phyloP scores from a whole-genome alignment of 2,888 invertebrate genomes.

The Maniola hyperantus region DNA sequence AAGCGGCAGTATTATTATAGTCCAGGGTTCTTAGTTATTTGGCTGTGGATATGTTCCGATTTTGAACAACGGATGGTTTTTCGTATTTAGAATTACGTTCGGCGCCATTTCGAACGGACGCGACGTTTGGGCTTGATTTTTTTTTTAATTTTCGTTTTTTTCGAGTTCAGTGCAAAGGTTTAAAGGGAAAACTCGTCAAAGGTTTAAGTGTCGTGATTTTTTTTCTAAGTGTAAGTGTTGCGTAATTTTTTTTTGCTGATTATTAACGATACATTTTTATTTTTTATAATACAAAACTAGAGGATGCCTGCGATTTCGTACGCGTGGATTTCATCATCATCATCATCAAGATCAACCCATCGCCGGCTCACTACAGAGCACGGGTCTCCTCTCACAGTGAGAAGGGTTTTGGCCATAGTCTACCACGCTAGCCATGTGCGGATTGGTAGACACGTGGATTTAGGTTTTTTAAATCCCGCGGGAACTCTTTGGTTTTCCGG shows the following conservation, averaged over 20 bases:
- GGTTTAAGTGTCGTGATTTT: slow-evolving; percentile 30
- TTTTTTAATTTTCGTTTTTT: slow-evolving; percentile 45
- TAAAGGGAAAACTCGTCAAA: background rate
- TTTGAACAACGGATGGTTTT: slow-evolving; percentile 66
- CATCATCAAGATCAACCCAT: too few species aligned
- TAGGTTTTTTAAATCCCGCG: too few species aligned
- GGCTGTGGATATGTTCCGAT: slow-evolving; percentile 56
- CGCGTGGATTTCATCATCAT: too few species aligned
- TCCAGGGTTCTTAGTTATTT: slow-evolving; percentile 48
- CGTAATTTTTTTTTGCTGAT: background rate
- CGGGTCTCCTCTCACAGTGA: too few species aligned
- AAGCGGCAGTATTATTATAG: slow-evolving; percentile 46
- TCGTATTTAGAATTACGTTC: slow-evolving; percentile 71
- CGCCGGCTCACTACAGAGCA: too few species aligned
- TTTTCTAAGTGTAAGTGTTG: slow-evolving; percentile 5
- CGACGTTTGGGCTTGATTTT: slow-evolving; percentile 54
- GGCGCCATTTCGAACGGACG: slow-evolving; percentile 51
- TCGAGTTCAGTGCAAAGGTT: slow-evolving; percentile 35
- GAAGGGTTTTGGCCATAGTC: too few species aligned
- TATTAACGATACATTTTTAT: background rate
- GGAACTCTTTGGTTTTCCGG: too few species aligned
- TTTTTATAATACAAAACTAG: too few species aligned
- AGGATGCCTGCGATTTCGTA: too few species aligned
- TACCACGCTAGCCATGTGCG: too few species aligned
- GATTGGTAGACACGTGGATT: too few species aligned